Evolutionary conservation across 2,113 vertebrate genomes (phyloP).

Genomic region (Melanostigma gelatinosum): DNA sequence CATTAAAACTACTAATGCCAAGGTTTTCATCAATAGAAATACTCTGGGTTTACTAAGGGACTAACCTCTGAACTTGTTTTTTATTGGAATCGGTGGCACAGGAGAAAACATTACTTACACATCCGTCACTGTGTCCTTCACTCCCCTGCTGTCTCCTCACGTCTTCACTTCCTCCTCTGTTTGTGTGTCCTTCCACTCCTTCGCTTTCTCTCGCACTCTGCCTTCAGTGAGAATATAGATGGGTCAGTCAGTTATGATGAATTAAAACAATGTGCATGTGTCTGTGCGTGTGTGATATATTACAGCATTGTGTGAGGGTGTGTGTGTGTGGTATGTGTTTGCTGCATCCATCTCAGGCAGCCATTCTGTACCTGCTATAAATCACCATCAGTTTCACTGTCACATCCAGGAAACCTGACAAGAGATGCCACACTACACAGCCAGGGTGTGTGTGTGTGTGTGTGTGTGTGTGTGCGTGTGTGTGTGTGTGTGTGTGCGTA

Average conservation of each 20-base stretch:
- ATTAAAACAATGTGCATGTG: slow-evolving; percentile 65
- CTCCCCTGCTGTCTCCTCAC: slow-evolving; percentile 7
- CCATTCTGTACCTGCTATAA: slow-evolving; percentile 70
- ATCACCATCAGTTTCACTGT: slow-evolving; percentile 73
- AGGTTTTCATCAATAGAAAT: no score
- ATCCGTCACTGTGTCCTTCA: slow-evolving; percentile 3
- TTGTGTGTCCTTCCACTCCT: slow-evolving; percentile 32
- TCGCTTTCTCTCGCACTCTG: not conserved
- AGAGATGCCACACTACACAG: slow-evolving; percentile 61
- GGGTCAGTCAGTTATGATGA: slow-evolving; percentile 74
- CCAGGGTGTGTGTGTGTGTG: slow-evolving; percentile 14
- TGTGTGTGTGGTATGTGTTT: slow-evolving; percentile 51
- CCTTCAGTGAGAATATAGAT: slow-evolving; percentile 76
- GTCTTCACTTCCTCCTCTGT: slow-evolving; percentile 31
- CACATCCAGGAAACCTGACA: slow-evolving; percentile 70
- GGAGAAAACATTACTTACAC: not conserved
- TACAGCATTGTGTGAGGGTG: slow-evolving; percentile 6
- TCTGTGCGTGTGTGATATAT: slow-evolving; percentile 39
- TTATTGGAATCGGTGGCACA: no score
- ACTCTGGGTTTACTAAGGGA: not conserved
- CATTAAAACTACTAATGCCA: no score
- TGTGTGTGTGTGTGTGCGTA: slow-evolving; percentile 22
- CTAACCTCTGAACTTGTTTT: not conserved
- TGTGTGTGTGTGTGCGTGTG: slow-evolving; percentile 38
- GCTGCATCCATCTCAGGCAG: slow-evolving; percentile 76